Base-by-base conservation (phyloP, 1,140 invertebrate genomes). In the Drosophila sulfurigaster region DNA sequence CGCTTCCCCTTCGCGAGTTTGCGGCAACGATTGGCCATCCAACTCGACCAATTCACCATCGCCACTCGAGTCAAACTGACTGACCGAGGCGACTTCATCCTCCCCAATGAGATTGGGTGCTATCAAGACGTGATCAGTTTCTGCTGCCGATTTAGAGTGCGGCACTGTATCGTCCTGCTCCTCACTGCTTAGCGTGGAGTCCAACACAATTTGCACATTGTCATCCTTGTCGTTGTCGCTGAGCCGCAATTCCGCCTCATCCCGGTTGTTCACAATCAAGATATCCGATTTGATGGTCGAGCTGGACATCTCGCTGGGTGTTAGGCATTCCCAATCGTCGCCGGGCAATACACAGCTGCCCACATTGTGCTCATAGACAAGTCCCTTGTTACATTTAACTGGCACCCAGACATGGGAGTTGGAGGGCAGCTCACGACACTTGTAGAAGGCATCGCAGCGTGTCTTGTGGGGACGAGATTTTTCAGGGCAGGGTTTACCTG, bases 391-490 rank as follows among this genome's bases (percentile, higher is more conserved):
- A 70, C 94, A 94, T 59, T 92, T 93, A n/a, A 89, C 79, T 0
- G 94, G 94, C 3, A 93, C 81, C 94, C 94, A 94, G 5, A 93
- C 93, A 51, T 93, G 92, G 10, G 91, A 91, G 1, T 91, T 92
- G 43, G 82, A 79, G 10, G 93, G 92, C 5, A 94, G 38, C 81
- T 94, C 93, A 5, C 93, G 78, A 56, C 94, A 94, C 38, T 93
- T 93, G 58, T 93, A 94, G 88, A 93, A 94, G 65, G 93, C 90
- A 52, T 91, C 92, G 54, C 94, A 94, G 41, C 93, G 92, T 0
- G 92, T 94, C 43, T 82, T 72, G 71, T 94, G 93, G 13, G 93
- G 91, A 60, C 93, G 93, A 66, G 91, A 92, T 66, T 91, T 75
- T 82, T 94, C 93, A 46, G 93, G 93, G 60, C 94, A 94, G 13